Evolutionary conservation across 2,888 invertebrate species (phyloP).

Genomic region (Rutpela maculata): DNA sequence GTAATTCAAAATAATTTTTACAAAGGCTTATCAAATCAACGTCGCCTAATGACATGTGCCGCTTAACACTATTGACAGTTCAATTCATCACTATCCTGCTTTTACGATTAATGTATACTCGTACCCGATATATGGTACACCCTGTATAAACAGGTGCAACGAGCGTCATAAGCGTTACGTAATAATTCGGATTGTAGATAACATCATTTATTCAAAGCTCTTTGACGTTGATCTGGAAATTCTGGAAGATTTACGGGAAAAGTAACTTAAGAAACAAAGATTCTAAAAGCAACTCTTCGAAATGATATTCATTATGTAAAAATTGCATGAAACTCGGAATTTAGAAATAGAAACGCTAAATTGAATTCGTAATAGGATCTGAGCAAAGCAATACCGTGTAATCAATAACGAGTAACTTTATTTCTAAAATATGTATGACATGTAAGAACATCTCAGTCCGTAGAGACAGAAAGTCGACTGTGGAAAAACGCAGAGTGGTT

Average conservation of each 20-base stretch:
- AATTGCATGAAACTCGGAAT: slow-evolving; percentile 14
- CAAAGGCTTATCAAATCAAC: too few relatives aligned
- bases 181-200: background rate
- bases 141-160: background rate
- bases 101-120: too few relatives aligned
- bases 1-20: too few relatives aligned
- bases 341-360: slow-evolving; percentile 35
- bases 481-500: slow-evolving; percentile 32
- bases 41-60: too few relatives aligned
- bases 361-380: slow-evolving; percentile 28
- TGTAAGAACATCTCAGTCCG: slow-evolving; percentile 28
- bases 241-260: background rate
- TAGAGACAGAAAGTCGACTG: slow-evolving; percentile 38
- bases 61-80: too few relatives aligned
- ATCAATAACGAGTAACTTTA: slow-evolving; percentile 38
- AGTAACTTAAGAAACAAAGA: background rate
- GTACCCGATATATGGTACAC: too few relatives aligned
- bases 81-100: too few relatives aligned
- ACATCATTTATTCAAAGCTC: background rate
- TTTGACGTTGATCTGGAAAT: background rate
- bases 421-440: slow-evolving; percentile 43
- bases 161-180: background rate
- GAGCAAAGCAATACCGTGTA: slow-evolving; percentile 27
- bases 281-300: background rate
- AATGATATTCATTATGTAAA: slow-evolving; percentile 21